phyloP scores from a whole-genome alignment of 1,140 invertebrate species.

The Heliconius hermathena region DNA sequence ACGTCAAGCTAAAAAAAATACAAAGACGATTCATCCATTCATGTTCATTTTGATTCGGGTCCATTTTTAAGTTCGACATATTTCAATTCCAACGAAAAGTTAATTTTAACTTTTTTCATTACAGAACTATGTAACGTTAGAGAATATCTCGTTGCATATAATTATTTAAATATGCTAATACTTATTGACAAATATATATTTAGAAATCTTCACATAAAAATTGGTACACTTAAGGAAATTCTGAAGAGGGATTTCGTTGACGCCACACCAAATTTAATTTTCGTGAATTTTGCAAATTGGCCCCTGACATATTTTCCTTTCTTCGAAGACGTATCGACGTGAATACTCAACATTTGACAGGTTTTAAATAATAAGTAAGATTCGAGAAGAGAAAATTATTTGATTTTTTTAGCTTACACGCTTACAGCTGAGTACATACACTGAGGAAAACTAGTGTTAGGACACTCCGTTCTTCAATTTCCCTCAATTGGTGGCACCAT shows the following conservation, averaged over 20 bases:
- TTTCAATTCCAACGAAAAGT: no score
- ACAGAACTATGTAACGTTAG: not conserved
- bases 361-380: not conserved
- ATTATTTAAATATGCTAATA: not conserved
- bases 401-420: no score
- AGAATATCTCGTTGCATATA: not conserved
- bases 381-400: no score
- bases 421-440: no score
- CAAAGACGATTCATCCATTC: no score
- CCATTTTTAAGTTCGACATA: no score
- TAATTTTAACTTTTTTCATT: no score
- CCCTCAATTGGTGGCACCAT: no score
- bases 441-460: no score
- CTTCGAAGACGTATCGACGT: not conserved
- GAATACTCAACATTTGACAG: not conserved
- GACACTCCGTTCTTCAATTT: no score
- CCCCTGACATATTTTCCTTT: slow-evolving; percentile 18
- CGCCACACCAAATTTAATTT: slow-evolving; percentile 10
- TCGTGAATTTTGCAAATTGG: slow-evolving; percentile 15
- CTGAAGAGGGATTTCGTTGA: not conserved
- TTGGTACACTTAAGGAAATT: not conserved
- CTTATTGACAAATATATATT: not conserved
- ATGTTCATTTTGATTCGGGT: no score
- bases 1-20: no score
- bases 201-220: not conserved